Base-by-base conservation (phyloP, 2,888 invertebrate genomes). In the Tinea pellionella region DNA sequence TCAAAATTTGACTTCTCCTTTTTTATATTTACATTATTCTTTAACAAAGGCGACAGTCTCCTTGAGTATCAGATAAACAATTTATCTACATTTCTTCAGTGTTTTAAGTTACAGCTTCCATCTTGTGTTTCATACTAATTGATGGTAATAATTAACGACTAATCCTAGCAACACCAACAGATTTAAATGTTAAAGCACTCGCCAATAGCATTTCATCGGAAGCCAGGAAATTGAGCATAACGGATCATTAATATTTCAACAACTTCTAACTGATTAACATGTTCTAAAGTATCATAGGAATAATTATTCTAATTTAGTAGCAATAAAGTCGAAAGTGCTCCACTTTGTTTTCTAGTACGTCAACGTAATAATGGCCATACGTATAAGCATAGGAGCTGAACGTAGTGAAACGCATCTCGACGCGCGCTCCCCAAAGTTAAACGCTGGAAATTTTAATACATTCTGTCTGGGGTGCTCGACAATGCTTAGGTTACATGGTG, bases 161-260 rank as follows among this genome's bases (percentile, higher is more conserved):
- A 57, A 57, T 32, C 30, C 32, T 7, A 55, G 32, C 57, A 13
- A 32, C 59, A 61, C 58, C 61, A 61, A 61, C 62, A 58, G 59
- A 53, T 59, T 61, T 60, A 64, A 62, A 65, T 67, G 69, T 66
- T 65, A 69, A 68, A 77, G 75, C 77, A 74, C 43, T 42, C 15
- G 19, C 77, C 80, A 76, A 80, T 78, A 77, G 74, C 75, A 73
- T 72, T 74, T 75, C 74, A 78, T 76, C 77, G 79, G 80, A 78
- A 80, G 78, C 78, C 80, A 80, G 83, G 83, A 85, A 84, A 84
- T 84, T 85, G 84, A 78, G 82, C 83, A 82, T 82, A 81, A 82
- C 80, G 76, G 70, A 68, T 75, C 75, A 78, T 85, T 82, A 84
- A 84, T 83, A 83, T 83, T 85, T 83, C 76, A 83, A 78, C 78